Percentiles rank a stretch among this genome's conserved stretches.
phyloP scores from a whole-genome alignment of 2,888 invertebrate species.

The Drosophila tripunctata region DNA sequence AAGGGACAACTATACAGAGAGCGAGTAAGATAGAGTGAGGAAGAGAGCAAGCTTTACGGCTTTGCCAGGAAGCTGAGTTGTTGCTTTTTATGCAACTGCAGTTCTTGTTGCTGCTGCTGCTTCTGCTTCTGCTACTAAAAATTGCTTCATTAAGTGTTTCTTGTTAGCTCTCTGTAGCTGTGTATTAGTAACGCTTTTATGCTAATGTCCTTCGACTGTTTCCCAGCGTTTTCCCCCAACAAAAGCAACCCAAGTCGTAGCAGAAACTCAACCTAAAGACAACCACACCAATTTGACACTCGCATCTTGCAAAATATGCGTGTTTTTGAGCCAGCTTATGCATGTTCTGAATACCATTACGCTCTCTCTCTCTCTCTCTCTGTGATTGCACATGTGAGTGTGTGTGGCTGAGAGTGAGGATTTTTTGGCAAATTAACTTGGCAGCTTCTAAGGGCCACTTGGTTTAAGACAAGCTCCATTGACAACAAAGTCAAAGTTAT shows the following conservation, averaged over 20 bases:
- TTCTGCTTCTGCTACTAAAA: slow-evolving; percentile 63
- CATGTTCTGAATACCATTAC: slow-evolving; percentile 39
- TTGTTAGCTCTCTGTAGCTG: slow-evolving; percentile 65
- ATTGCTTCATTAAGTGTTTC: slow-evolving; percentile 80
- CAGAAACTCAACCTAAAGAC: slow-evolving; percentile 21
- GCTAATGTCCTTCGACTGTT: slow-evolving; percentile 75
- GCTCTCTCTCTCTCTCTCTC: neutral
- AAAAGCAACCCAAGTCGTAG: slow-evolving; percentile 22
- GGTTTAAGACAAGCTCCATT: slow-evolving; percentile 13
- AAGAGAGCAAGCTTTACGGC: slow-evolving; percentile 60
- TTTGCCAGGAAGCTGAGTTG: slow-evolving; percentile 68
- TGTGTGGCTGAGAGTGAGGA: neutral
- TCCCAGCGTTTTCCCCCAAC: slow-evolving; percentile 13
- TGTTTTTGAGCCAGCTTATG: slow-evolving; percentile 57
- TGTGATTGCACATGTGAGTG: neutral
- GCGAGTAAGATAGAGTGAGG: neutral
- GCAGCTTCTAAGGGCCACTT: slow-evolving; percentile 19
- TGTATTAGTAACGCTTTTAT: slow-evolving; percentile 79
- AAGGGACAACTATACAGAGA: neutral
- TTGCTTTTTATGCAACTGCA: slow-evolving; percentile 73
- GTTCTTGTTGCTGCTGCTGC: slow-evolving; percentile 26
- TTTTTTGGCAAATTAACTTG: slow-evolving; percentile 58
- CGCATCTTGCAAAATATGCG: slow-evolving; percentile 51
- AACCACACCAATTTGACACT: slow-evolving; percentile 48
- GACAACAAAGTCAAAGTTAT: slow-evolving; percentile 6